Evolutionary conservation across 2,888 invertebrate species (phyloP).

Genomic region (Falcaria lacertinaria): DNA sequence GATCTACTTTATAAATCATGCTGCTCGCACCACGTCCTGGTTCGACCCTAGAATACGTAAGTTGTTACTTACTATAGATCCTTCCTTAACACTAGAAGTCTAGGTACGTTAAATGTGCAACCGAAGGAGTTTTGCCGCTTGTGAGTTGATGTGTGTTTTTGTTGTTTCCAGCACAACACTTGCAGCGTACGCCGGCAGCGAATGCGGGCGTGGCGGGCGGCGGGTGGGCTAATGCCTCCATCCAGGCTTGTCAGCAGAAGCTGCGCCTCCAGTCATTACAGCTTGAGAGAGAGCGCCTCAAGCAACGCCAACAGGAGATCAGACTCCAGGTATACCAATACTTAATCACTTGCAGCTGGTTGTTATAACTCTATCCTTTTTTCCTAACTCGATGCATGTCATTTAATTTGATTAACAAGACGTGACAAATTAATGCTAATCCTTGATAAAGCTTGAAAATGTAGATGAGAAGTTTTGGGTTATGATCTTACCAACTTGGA

Average conservation of each 20-base stretch:
- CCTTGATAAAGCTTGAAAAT: not conserved
- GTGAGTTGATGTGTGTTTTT: conserved; percentile 4
- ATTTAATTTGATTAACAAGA: no score
- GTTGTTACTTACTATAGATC: conserved; percentile 57
- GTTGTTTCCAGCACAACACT: conserved; percentile 74
- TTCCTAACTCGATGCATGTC: no score
- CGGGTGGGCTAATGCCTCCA: conserved; percentile 79
- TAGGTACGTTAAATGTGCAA: not conserved
- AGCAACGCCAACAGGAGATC: conserved; percentile 94
- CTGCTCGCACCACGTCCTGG: conserved; percentile 97
- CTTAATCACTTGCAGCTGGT: no score
- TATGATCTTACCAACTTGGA: not conserved
- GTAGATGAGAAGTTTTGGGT: not conserved
- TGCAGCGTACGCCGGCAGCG: conserved; percentile 78
- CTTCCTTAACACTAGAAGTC: not conserved
- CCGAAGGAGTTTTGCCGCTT: not conserved
- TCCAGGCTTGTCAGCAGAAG: conserved; percentile 86
- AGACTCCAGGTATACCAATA: conserved; percentile 85
- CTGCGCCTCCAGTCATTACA: conserved; percentile 90
- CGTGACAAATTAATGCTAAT: no score
- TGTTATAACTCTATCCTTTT: no score
- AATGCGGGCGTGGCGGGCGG: conserved; percentile 79
- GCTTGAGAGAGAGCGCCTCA: conserved; percentile 92
- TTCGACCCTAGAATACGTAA: conserved; percentile 98
- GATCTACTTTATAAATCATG: conserved; percentile 94